phyloP scores from a whole-genome alignment of 2,113 vertebrate genomes.

The Stercorarius parasiticus region DNA sequence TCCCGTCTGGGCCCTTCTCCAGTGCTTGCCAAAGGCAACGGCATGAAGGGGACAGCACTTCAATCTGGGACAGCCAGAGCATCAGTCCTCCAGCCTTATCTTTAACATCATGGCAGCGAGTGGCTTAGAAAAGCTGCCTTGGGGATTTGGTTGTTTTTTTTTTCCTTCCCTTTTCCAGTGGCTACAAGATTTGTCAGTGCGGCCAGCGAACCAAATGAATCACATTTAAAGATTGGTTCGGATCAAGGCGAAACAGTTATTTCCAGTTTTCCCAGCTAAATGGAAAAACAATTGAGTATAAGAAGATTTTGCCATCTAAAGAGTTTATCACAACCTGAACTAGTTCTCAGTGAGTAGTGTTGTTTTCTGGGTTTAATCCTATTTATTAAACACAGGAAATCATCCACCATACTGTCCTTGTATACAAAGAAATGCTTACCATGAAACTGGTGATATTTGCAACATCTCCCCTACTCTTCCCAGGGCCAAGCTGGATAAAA shows the following conservation, averaged over 20 bases:
- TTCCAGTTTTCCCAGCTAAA: slow-evolving; percentile 24
- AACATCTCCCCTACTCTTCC: neutral
- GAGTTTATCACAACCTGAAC: slow-evolving; percentile 6
- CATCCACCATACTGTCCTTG: neutral
- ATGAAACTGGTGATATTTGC: neutral
- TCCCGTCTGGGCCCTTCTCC: neutral
- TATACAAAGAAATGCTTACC: neutral
- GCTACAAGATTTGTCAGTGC: neutral
- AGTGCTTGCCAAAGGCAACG: neutral
- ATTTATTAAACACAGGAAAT: neutral
- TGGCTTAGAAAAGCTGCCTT: neutral
- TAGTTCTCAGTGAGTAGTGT: neutral
- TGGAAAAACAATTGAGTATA: slow-evolving; percentile 34
- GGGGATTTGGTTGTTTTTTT: neutral
- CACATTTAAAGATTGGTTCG: neutral
- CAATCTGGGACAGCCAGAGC: neutral
- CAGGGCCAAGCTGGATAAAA: neutral
- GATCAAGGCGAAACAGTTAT: neutral
- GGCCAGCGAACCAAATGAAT: neutral
- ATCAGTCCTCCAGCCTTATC: neutral
- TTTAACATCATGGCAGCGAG: neutral
- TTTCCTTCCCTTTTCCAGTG: neutral
- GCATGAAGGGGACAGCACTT: neutral
- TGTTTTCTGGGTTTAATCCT: neutral
- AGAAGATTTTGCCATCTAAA: slow-evolving; percentile 19